Percentiles rank a stretch among this genome's conserved stretches.
These are phyloP conservation scores for Hirudo medicinalis DNA, from an alignment of 1,140 invertebrate species.

Conservation along the genomic window DNA sequence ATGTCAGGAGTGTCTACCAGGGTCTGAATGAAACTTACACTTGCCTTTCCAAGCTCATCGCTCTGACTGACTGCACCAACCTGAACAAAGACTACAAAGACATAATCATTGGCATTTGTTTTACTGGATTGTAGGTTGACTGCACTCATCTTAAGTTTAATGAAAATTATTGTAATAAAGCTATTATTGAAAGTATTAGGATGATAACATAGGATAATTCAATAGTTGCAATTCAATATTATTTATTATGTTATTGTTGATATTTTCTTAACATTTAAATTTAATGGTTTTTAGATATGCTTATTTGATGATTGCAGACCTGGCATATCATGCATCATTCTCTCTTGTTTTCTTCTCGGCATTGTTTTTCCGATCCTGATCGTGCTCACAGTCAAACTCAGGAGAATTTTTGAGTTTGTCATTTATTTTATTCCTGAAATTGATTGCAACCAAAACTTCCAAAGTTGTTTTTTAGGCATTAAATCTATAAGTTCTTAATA, in stretches of 20 bases:
- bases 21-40: neutral
- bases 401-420: neutral
- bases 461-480: no score
- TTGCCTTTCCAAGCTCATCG: neutral
- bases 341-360: neutral
- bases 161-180: no score
- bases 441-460: neutral
- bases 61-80: neutral
- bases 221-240: no score
- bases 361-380: neutral
- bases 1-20: no score
- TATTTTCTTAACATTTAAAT: no score
- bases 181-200: no score
- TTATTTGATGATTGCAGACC: neutral
- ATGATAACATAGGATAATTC: no score
- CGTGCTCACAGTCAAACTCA: constrained; percentile 2
- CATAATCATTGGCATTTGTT: neutral
- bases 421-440: neutral
- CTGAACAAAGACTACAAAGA: constrained; percentile 4
- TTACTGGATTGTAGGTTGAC: neutral
- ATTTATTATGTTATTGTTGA: no score
- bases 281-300: no score
- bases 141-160: neutral
- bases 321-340: neutral
- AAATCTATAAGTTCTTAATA: no score